A percentile compares a stretch with the other conserved stretches of the same genome.
These are phyloP conservation scores for Molorchus minor DNA, from an alignment of 2,888 invertebrate species.

Conservation along the genomic window DNA sequence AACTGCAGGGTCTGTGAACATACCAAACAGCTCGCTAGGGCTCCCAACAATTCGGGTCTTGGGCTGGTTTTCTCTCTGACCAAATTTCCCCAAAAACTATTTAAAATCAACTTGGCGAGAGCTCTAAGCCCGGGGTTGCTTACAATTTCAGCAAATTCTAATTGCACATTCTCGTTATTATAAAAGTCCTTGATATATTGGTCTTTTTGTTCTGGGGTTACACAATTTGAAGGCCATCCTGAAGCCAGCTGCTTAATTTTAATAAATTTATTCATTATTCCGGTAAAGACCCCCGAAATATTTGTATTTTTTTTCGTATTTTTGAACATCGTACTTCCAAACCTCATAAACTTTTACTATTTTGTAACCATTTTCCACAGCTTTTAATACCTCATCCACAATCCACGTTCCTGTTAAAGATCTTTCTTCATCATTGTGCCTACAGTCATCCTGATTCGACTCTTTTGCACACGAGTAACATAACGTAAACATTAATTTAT, in stretches of 20 bases:
- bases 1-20: background rate
- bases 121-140: background rate
- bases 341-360: constrained; percentile 41
- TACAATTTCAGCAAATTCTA: constrained; percentile 8
- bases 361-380: constrained; percentile 50
- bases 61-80: background rate
- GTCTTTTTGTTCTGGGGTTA: background rate
- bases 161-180: background rate
- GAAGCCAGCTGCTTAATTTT: background rate
- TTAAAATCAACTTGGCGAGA: background rate
- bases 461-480: constrained; percentile 52
- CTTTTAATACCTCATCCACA: constrained; percentile 52
- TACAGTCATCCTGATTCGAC: constrained; percentile 45
- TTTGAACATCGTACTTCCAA: constrained; percentile 21
- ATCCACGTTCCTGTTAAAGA: constrained; percentile 27
- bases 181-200: background rate
- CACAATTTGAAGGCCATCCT: background rate
- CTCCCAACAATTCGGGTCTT: background rate
- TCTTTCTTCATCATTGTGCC: constrained; percentile 42
- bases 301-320: constrained; percentile 43
- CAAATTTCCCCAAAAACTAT: background rate
- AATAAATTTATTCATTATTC: background rate
- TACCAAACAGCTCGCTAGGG: background rate
- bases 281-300: background rate
- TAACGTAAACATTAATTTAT: constrained; percentile 52